Conservation (phyloP, 2,113 vertebrate species). For the Seriola quinqueradiata region DNA sequence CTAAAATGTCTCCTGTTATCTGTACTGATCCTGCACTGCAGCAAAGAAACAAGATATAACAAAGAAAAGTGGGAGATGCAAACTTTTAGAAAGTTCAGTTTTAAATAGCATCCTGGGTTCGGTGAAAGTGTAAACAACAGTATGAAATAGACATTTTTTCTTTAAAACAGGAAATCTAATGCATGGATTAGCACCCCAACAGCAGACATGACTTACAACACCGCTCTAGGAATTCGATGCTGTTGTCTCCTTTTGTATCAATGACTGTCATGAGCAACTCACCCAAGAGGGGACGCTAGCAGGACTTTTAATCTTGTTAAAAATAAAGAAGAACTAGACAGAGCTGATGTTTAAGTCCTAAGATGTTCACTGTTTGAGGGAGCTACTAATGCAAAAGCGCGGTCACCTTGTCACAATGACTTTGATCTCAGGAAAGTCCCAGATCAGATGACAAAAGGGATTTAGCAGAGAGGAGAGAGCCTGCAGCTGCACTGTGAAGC, state of each 20-base stretch:
- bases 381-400: slow-evolving; percentile 21
- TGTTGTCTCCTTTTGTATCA: neutral
- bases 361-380: slow-evolving; percentile 12
- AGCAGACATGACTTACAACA: neutral
- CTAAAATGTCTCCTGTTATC: neutral
- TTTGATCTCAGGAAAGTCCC: slow-evolving; percentile 37
- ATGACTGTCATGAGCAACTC: neutral
- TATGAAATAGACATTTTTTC: neutral
- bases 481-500: slow-evolving; percentile 14
- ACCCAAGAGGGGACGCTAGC: neutral
- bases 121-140: too few species aligned
- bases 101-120: neutral
- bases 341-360: neutral
- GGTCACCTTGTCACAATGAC: slow-evolving; percentile 36
- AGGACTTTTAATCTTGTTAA: slow-evolving; percentile 24
- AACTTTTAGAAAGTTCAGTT: neutral
- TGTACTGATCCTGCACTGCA: neutral
- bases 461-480: neutral
- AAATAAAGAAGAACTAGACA: slow-evolving; percentile 52
- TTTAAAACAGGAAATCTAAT: neutral
- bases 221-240: neutral
- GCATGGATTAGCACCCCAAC: neutral
- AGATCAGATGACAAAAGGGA: slow-evolving; percentile 34
- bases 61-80: neutral
- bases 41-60: neutral